Percentiles rank a stretch among this genome's conserved stretches.
Conservation (phyloP, 1,140 invertebrate genomes). For the Coelopa frigida region DNA sequence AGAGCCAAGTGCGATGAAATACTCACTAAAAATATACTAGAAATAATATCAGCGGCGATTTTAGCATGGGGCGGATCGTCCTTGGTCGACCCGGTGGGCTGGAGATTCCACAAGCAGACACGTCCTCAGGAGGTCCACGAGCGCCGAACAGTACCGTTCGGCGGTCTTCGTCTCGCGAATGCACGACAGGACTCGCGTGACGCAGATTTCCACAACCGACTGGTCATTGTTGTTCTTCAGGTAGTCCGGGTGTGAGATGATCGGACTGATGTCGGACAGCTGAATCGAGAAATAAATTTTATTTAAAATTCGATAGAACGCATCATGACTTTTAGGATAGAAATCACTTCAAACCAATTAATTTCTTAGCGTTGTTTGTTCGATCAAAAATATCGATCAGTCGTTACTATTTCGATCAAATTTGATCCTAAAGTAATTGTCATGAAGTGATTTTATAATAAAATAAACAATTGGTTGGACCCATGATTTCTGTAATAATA, state of each 20-base stretch:
- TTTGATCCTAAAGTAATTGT: no score
- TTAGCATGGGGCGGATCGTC: constrained; percentile 92
- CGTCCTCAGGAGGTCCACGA: constrained; percentile 77
- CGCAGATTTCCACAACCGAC: constrained; percentile 88
- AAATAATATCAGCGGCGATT: constrained; percentile 88
- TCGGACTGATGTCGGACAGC: constrained; percentile 68
- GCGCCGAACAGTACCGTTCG: constrained; percentile 72
- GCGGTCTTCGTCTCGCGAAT: constrained; percentile 84
- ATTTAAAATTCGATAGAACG: no score
- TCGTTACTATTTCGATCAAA: no score
- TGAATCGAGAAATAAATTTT: no score
- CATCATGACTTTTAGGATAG: no score
- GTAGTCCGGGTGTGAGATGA: constrained; percentile 73
- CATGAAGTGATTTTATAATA: no score
- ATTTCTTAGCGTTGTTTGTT: no score
- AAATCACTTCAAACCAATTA: no score
- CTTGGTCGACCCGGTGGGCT: constrained; percentile 62
- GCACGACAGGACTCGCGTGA: constrained; percentile 79
- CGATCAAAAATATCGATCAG: no score
- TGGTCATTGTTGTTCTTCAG: constrained; percentile 83
- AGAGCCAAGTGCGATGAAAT: not conserved
- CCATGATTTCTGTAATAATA: no score
- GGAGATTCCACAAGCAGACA: constrained; percentile 83
- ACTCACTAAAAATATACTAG: constrained; percentile 85
- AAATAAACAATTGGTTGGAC: no score